phyloP scores from a whole-genome alignment of 2,113 vertebrate species.

The Oncorhynchus tshawytscha region DNA sequence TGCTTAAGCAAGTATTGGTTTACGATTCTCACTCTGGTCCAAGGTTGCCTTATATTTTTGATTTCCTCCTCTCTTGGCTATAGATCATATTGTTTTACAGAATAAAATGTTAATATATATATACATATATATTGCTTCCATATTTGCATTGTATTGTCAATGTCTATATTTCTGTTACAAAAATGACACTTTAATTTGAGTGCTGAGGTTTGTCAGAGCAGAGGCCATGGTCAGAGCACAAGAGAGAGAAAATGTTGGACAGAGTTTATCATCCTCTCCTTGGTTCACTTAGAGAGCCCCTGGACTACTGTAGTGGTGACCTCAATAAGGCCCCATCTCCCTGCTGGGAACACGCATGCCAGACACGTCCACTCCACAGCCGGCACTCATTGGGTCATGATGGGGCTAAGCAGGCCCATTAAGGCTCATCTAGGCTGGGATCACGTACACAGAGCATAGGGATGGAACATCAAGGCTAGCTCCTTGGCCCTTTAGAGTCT shows the following conservation, averaged over 20 bases:
- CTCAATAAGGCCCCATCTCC: conserved; percentile 74
- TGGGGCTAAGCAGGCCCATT: conserved; percentile 79
- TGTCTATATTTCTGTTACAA: neutral
- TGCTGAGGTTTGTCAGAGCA: conserved; percentile 54
- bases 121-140: too few relatives aligned
- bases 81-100: conserved; percentile 9
- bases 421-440: conserved; percentile 73
- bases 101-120: neutral
- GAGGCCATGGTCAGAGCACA: conserved; percentile 53
- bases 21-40: conserved; percentile 52
- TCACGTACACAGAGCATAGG: conserved; percentile 67
- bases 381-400: conserved; percentile 77
- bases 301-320: conserved; percentile 74
- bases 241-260: conserved; percentile 57
- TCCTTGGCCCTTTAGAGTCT: conserved; percentile 23
- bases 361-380: conserved; percentile 72
- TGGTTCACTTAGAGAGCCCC: conserved; percentile 71
- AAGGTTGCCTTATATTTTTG: neutral
- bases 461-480: conserved; percentile 55
- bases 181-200: too few relatives aligned
- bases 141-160: conserved; percentile 15
- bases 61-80: conserved; percentile 19
- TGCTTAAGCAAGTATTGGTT: conserved; percentile 40
- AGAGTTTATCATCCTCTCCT: conserved; percentile 71
- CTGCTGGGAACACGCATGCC: conserved; percentile 70